These are phyloP conservation scores for Ceryle rudis DNA, from an alignment of 2,797 vertebrate species.

Conservation along the genomic window DNA sequence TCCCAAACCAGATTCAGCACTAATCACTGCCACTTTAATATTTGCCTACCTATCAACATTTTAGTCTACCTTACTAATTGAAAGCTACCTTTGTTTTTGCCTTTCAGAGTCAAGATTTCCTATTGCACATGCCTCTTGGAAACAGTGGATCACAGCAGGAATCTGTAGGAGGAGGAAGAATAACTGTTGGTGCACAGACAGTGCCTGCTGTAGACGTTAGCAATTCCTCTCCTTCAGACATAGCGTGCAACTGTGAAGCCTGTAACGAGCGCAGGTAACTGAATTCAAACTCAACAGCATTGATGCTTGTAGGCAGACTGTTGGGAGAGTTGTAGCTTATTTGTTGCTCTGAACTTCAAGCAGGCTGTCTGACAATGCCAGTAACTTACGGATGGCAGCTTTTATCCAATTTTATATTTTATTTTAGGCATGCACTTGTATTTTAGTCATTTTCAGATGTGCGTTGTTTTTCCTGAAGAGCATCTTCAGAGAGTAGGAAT, in stretches of 20 bases:
- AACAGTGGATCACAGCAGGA: slow-evolving; percentile 88
- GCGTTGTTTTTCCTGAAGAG: neutral
- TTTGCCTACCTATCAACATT: neutral
- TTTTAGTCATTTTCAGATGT: neutral
- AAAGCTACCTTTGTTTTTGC: neutral
- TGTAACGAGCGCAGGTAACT: slow-evolving; percentile 93
- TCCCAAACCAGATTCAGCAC: neutral
- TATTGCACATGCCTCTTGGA: slow-evolving; percentile 91
- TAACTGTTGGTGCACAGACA: slow-evolving; percentile 85
- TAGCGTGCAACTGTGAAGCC: slow-evolving; percentile 91
- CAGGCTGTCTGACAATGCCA: neutral
- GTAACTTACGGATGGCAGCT: neutral
- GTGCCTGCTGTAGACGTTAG: slow-evolving; percentile 87
- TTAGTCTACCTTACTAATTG: neutral
- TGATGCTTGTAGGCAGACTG: neutral
- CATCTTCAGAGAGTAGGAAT: neutral
- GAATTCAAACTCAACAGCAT: neutral
- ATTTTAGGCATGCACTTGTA: neutral
- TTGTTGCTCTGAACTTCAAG: neutral
- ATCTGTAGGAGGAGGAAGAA: slow-evolving; percentile 82
- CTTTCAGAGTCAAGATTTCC: slow-evolving; percentile 91
- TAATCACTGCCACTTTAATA: neutral
- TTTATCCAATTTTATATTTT: neutral
- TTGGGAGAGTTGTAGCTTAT: neutral
- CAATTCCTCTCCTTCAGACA: slow-evolving; percentile 83